Conservation (phyloP, 1,140 invertebrate species). For the Drosophila novamexicana region DNA sequence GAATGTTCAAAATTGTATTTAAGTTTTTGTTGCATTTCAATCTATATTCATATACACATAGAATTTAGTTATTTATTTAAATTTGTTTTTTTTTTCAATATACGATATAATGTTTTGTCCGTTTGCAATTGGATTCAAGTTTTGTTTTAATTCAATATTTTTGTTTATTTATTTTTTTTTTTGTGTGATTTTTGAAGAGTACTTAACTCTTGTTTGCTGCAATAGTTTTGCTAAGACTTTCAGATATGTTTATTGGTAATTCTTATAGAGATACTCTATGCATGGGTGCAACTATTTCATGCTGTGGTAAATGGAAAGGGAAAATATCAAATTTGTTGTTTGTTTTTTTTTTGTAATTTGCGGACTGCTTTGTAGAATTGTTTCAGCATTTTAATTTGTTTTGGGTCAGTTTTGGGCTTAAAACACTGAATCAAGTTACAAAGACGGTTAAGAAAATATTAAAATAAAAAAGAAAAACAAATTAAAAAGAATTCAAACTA, state of each 20-base stretch:
- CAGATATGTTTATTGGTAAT: slow-evolving; percentile 50
- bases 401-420: slow-evolving; percentile 79
- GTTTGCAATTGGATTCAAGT: slow-evolving; percentile 40
- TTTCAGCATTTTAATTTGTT: slow-evolving; percentile 72
- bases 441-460: slow-evolving; percentile 2
- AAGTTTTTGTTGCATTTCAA: slow-evolving; percentile 53
- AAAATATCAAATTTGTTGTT: not conserved
- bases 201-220: slow-evolving; percentile 73
- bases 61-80: slow-evolving; percentile 40
- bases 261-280: slow-evolving; percentile 35
- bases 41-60: slow-evolving; percentile 70
- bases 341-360: not conserved
- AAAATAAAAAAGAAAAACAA: not conserved
- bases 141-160: slow-evolving; percentile 30
- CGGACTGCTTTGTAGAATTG: slow-evolving; percentile 57
- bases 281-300: slow-evolving; percentile 19
- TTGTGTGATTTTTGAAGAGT: slow-evolving; percentile 79
- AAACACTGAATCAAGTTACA: slow-evolving; percentile 76
- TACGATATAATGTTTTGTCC: slow-evolving; percentile 30
- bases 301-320: not conserved
- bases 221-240: slow-evolving; percentile 49
- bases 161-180: slow-evolving; percentile 55
- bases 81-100: slow-evolving; percentile 14
- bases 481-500: not conserved
- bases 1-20: slow-evolving; percentile 84